Conservation (phyloP, 1,140 invertebrate genomes). For the Arion vulgaris region DNA sequence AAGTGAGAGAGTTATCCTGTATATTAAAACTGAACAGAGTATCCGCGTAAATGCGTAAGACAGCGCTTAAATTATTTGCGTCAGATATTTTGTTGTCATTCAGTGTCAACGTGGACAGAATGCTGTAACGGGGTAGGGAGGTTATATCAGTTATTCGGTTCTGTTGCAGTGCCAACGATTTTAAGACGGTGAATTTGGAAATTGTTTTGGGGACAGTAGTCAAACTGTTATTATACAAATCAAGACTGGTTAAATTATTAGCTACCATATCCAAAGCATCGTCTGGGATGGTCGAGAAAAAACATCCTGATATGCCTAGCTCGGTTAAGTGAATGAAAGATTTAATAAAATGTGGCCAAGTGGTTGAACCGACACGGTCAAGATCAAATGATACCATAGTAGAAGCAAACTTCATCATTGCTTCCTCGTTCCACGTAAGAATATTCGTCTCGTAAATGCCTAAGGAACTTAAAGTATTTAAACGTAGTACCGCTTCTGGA, state of each 20-base stretch:
- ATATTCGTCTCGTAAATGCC: background rate
- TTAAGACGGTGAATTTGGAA: background rate
- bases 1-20: background rate
- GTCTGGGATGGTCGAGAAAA: background rate
- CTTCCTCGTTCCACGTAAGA: background rate
- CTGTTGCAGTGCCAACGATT: background rate
- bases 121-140: background rate
- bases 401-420: background rate
- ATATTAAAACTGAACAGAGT: background rate
- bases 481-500: background rate
- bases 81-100: background rate
- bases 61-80: background rate
- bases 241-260: background rate
- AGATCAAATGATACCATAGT: background rate
- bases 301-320: background rate
- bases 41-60: background rate
- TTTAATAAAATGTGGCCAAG: background rate
- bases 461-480: background rate
- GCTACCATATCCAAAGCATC: background rate
- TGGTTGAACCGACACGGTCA: background rate
- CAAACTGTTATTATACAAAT: background rate
- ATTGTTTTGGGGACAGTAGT: background rate
- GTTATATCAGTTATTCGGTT: constrained; percentile 1
- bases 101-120: background rate
- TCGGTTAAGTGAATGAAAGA: background rate